Percentiles rank a stretch among this genome's conserved stretches.
Conservation (phyloP, 37 sponge, comb jelly and placozoan genomes). For the Ianthella basta region DNA sequence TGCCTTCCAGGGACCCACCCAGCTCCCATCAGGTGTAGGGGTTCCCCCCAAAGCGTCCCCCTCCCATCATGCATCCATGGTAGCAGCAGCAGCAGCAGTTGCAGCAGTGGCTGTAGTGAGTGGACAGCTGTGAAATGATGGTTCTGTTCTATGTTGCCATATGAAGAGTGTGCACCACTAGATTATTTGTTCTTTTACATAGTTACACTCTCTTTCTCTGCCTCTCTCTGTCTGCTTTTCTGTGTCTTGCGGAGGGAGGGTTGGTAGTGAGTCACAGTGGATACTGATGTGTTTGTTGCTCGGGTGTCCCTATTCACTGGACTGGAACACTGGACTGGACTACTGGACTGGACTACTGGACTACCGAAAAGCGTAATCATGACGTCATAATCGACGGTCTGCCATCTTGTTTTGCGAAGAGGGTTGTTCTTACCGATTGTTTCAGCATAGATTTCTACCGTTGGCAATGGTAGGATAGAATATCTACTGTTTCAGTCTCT, state of each 20-base stretch:
- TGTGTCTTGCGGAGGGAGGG: too few species aligned
- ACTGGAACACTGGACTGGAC: conserved; percentile 19
- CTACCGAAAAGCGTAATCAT: not conserved
- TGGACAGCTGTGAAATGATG: not conserved
- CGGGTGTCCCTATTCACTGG: conserved; percentile 18
- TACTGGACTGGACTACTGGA: not conserved
- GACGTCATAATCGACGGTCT: too few species aligned
- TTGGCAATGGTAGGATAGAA: not conserved
- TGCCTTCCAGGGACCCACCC: not conserved
- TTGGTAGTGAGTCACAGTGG: not conserved
- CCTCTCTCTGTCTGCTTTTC: not conserved
- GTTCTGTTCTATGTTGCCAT: too few species aligned
- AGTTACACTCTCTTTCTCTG: not conserved
- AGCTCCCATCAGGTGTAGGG: not conserved
- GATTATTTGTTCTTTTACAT: not conserved
- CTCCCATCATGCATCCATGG: not conserved
- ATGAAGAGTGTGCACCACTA: too few species aligned
- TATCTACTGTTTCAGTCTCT: not conserved
- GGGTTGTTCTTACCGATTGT: too few species aligned
- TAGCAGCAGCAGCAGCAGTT: conserved; percentile 5
- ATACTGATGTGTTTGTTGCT: not conserved
- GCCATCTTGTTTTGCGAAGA: too few species aligned
- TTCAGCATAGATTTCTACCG: too few species aligned
- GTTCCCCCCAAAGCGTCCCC: too few species aligned
- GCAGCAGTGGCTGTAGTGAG: not conserved